A percentile compares a stretch with the other conserved stretches of the same genome.
These are phyloP conservation scores for Poeciliopsis retropinna DNA, from an alignment of 2,113 vertebrate species.

Conservation along the genomic window DNA sequence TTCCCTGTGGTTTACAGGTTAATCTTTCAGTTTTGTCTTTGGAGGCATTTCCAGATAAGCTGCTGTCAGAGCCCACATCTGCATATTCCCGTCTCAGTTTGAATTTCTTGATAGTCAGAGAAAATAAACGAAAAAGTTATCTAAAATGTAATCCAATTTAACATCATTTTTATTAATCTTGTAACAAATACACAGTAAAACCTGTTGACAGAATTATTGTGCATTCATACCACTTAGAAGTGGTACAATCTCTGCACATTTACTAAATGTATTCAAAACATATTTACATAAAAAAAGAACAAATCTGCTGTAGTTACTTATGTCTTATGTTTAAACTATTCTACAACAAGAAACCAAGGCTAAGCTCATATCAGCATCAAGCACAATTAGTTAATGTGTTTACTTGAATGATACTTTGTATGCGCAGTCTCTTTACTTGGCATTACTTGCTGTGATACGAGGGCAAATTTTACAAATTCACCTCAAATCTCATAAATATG, in stretches of 20 bases:
- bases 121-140: no score
- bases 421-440: slow-evolving; percentile 25
- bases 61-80: no score
- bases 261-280: slow-evolving; percentile 34
- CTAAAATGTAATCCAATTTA: slow-evolving; percentile 1
- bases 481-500: not conserved
- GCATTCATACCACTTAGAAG: slow-evolving; percentile 21
- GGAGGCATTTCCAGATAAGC: no score
- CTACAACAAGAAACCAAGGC: slow-evolving; percentile 18
- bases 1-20: no score
- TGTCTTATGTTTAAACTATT: slow-evolving; percentile 22
- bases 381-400: slow-evolving; percentile 27
- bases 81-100: no score
- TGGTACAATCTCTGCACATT: slow-evolving; percentile 32
- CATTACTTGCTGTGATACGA: slow-evolving; percentile 8
- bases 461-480: not conserved
- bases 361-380: slow-evolving; percentile 3
- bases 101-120: no score
- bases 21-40: no score
- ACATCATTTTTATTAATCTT: slow-evolving; percentile 44
- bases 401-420: slow-evolving; percentile 1
- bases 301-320: not conserved
- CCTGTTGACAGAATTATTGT: slow-evolving; percentile 31
- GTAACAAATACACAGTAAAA: slow-evolving; percentile 57
- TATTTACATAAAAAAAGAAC: slow-evolving; percentile 32